These are phyloP conservation scores for Drosophila gunungcola DNA, from an alignment of 1,140 invertebrate species.

Conservation along the genomic window DNA sequence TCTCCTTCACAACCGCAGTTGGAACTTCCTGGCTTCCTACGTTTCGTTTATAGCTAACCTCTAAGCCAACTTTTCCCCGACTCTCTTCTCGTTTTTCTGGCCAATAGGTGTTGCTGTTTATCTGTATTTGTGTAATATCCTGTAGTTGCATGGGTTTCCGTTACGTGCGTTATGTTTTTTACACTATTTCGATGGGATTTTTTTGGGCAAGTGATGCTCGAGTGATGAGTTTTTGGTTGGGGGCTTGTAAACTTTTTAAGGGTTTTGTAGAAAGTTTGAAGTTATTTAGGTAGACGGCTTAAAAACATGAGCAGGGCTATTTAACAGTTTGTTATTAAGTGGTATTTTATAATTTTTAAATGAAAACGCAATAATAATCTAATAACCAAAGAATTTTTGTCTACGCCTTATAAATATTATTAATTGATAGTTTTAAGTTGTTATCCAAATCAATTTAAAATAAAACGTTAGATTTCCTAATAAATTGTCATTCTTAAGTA, in stretches of 20 bases:
- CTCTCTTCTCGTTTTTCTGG: neutral
- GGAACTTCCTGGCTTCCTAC: constrained; percentile 76
- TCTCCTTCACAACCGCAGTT: constrained; percentile 62
- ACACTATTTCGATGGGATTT: neutral
- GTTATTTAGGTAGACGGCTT: constrained; percentile 22
- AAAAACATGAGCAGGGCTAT: constrained; percentile 6
- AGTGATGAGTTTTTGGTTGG: constrained; percentile 8
- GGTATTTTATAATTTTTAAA: neutral
- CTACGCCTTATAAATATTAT: too few species aligned
- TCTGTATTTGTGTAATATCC: constrained; percentile 74
- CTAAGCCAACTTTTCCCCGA: constrained; percentile 2
- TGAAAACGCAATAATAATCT: neutral
- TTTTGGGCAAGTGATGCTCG: constrained; percentile 30
- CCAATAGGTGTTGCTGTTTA: constrained; percentile 47
- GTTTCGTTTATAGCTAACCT: constrained; percentile 58
- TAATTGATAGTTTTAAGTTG: too few species aligned
- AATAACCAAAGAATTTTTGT: too few species aligned
- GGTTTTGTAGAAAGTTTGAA: constrained; percentile 19
- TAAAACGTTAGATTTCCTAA: too few species aligned
- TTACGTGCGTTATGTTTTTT: constrained; percentile 24
- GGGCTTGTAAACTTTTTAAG: constrained; percentile 24
- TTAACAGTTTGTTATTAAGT: neutral
- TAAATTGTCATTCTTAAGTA: too few species aligned
- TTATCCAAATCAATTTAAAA: too few species aligned
- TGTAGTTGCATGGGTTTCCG: constrained; percentile 77